Evolutionary conservation across 2,888 invertebrate species (phyloP).

Genomic region (Tipula confusa): DNA sequence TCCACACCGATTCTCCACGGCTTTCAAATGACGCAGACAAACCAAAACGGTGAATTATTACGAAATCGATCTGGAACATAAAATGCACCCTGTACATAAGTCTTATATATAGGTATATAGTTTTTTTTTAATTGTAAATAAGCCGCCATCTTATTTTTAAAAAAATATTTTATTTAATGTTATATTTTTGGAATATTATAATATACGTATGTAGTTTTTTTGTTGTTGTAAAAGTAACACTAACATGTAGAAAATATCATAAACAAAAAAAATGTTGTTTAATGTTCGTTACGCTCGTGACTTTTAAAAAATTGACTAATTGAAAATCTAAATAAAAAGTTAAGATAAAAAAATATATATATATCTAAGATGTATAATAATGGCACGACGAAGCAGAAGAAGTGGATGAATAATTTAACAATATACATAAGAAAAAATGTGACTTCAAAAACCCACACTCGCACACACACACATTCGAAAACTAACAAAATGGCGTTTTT

Average conservation of each 20-base stretch:
- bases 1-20: too few species aligned
- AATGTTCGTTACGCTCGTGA: slow-evolving; percentile 32
- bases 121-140: not conserved
- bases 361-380: not conserved
- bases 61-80: too few species aligned
- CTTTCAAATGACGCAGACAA: too few species aligned
- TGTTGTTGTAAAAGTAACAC: slow-evolving; percentile 5
- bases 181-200: not conserved
- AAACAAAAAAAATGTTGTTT: slow-evolving; percentile 25
- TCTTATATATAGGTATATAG: not conserved
- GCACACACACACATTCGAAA: too few species aligned
- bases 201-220: not conserved
- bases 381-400: not conserved
- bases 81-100: not conserved
- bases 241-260: slow-evolving; percentile 12
- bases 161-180: not conserved
- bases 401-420: not conserved
- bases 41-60: too few species aligned
- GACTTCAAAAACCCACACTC: too few species aligned
- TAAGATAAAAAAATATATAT: not conserved
- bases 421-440: not conserved
- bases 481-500: not conserved
- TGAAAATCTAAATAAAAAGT: slow-evolving; percentile 20
- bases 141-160: not conserved
- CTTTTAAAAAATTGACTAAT: slow-evolving; percentile 31